Conservation (phyloP, 92 coral and sea anemone genomes). For the Heliopora coerulea region DNA sequence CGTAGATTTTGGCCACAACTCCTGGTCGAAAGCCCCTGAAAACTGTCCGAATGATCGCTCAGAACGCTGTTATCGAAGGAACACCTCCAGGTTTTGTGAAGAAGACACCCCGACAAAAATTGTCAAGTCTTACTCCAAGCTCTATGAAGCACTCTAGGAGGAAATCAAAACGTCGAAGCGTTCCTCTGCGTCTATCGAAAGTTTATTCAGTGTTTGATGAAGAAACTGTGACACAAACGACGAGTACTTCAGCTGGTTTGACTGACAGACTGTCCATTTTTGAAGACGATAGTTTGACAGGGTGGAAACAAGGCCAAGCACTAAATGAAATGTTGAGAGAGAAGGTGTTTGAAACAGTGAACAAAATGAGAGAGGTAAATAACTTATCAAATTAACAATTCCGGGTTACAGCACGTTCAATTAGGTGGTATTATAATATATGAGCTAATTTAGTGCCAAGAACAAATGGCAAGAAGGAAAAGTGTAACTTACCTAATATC, state of each 20-base stretch:
- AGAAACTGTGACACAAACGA: slow-evolving; percentile 27
- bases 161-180: slow-evolving; percentile 60
- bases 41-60: slow-evolving; percentile 62
- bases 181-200: slow-evolving; percentile 59
- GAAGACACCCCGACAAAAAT: slow-evolving; percentile 30
- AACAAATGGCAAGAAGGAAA: too few species aligned
- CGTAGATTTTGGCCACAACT: slow-evolving; percentile 58
- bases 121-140: slow-evolving; percentile 11
- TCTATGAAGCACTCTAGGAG: slow-evolving; percentile 33
- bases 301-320: not conserved
- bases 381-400: not conserved
- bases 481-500: too few species aligned
- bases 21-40: slow-evolving; percentile 81
- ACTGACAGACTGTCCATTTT: not conserved
- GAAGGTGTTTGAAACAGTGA: slow-evolving; percentile 31
- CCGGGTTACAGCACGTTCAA: too few species aligned
- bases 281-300: not conserved
- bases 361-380: slow-evolving; percentile 31
- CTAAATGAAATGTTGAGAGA: slow-evolving; percentile 29
- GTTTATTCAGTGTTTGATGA: slow-evolving; percentile 21
- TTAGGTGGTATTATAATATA: too few species aligned
- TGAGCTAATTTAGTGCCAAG: too few species aligned
- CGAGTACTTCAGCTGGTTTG: not conserved
- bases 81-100: slow-evolving; percentile 1
- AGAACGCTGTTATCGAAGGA: slow-evolving; percentile 47